Percentiles rank a stretch among this genome's conserved stretches.
These are phyloP conservation scores for Calliopum simillimum DNA, from an alignment of 2,888 invertebrate species.

Conservation along the genomic window DNA sequence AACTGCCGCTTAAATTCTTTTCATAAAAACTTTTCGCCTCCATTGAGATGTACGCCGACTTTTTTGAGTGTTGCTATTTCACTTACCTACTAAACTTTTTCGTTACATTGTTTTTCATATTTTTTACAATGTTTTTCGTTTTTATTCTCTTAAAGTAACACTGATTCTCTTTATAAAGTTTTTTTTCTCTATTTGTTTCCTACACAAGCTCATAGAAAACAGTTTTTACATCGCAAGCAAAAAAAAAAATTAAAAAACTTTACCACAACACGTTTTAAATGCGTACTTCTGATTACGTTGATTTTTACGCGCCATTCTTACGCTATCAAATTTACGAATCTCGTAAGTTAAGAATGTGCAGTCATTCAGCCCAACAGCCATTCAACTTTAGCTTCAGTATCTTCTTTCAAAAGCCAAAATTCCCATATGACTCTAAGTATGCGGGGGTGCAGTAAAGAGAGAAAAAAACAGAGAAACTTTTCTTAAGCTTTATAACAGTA, in stretches of 20 bases:
- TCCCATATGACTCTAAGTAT: no score
- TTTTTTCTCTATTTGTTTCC: not conserved
- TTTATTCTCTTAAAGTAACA: not conserved
- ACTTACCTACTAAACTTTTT: slow-evolving; percentile 4
- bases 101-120: not conserved
- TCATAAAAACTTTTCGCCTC: slow-evolving; percentile 2
- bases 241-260: slow-evolving; percentile 1
- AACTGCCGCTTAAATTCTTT: not conserved
- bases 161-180: not conserved
- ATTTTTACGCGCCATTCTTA: not conserved
- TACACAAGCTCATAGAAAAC: not conserved
- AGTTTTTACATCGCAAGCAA: not conserved
- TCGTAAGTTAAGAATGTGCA: no score
- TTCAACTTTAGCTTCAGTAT: no score
- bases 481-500: not conserved
- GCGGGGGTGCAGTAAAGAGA: no score
- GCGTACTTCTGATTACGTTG: slow-evolving; percentile 15
- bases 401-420: no score
- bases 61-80: not conserved
- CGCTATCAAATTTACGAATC: not conserved
- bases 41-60: not conserved
- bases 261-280: slow-evolving; percentile 19
- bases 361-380: no score
- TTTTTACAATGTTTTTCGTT: not conserved
- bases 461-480: no score